Percentiles rank a stretch among this genome's conserved stretches.
phyloP scores from a whole-genome alignment of 2,888 invertebrate genomes.

The Pachymerium ferrugineum region DNA sequence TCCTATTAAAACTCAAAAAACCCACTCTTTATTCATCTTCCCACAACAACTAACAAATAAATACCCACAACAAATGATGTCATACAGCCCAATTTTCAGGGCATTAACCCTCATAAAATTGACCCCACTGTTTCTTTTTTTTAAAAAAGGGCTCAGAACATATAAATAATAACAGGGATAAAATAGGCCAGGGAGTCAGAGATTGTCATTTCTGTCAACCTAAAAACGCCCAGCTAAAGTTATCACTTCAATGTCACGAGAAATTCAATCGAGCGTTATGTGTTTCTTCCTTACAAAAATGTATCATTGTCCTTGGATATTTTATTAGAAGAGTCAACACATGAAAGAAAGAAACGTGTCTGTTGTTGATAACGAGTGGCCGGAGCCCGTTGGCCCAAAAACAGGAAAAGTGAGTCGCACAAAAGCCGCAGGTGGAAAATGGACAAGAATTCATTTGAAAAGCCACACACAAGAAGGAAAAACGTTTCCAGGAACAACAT shows the following conservation, averaged over 20 bases:
- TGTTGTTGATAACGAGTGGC: too few relatives aligned
- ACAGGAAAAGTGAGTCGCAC: conserved; percentile 18
- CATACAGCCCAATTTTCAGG: not conserved
- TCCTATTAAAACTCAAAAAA: too few relatives aligned
- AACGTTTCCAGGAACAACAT: conserved; percentile 7
- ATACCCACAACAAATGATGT: not conserved
- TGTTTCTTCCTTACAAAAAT: not conserved
- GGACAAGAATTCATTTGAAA: conserved; percentile 5
- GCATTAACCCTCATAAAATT: not conserved
- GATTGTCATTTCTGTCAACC: too few relatives aligned
- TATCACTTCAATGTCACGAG: not conserved
- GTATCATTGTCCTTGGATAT: conserved; percentile 1
- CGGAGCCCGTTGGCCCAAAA: conserved; percentile 5
- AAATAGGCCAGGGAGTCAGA: not conserved
- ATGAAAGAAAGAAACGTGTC: too few relatives aligned
- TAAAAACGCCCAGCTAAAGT: not conserved
- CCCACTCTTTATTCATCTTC: not conserved
- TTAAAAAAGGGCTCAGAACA: not conserved
- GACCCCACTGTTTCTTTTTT: too few relatives aligned
- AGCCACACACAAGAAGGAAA: conserved; percentile 7
- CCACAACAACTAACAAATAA: not conserved
- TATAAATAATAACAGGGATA: not conserved
- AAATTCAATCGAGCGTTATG: not conserved
- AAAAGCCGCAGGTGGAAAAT: not conserved
- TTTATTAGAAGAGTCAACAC: too few relatives aligned